Evolutionary conservation across 2,797 vertebrate genomes (phyloP).

Genomic region (Chelmon rostratus): DNA sequence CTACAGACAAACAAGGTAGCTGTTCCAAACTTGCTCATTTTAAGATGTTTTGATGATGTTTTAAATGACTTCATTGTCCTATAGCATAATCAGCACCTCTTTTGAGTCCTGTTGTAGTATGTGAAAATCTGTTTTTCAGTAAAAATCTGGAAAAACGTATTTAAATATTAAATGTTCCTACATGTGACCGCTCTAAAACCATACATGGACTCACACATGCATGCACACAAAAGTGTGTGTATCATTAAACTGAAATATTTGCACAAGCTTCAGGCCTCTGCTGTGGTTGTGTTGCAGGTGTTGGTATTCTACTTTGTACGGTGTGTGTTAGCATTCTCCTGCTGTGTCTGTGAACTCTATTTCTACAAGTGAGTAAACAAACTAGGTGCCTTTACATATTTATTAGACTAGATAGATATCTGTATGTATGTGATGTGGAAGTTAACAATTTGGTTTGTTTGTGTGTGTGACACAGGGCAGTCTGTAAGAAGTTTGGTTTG

Average conservation of each 20-base stretch:
- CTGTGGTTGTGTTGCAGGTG: conserved; percentile 86
- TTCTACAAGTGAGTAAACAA: conserved; percentile 97
- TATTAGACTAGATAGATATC: too few relatives aligned
- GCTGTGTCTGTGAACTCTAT: conserved; percentile 98
- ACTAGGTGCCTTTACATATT: not conserved
- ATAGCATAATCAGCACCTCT: not conserved
- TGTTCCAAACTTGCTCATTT: not conserved
- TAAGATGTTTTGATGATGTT: not conserved
- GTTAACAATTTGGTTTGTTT: conserved; percentile 18
- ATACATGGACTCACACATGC: not conserved
- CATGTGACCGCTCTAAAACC: not conserved
- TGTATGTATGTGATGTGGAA: not conserved
- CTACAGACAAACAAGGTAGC: conserved; percentile 97
- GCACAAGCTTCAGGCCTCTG: conserved; percentile 30
- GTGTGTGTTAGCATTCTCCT: conserved; percentile 95
- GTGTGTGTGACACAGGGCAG: conserved; percentile 87
- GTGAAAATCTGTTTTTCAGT: not conserved
- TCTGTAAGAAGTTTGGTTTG: conserved; percentile 98
- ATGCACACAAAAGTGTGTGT: not conserved
- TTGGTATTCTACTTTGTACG: conserved; percentile 99
- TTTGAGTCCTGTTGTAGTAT: not conserved
- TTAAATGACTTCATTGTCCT: not conserved
- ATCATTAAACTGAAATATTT: not conserved
- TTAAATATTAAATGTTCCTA: not conserved
- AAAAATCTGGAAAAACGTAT: not conserved